Evolutionary conservation across 2,888 invertebrate genomes (phyloP), one percentile per base, ranked within the genome.

Genomic region (Orchestes rusci): DNA sequence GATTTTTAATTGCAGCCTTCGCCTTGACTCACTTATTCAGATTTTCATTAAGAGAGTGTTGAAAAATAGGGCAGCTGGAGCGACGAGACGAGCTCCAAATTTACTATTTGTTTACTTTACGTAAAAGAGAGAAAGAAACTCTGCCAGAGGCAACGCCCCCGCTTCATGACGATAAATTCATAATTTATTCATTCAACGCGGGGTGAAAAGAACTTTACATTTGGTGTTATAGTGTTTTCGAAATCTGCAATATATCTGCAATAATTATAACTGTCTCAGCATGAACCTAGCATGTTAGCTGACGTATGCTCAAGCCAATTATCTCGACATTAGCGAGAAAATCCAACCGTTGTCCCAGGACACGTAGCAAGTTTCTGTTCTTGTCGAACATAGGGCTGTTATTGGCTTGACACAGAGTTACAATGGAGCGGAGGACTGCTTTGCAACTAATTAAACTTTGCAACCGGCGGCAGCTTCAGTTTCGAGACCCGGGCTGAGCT

Each of bases 1-100:
- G 69, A 69, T 69, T 69, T 69, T 69, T 69, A 69, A 69, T 69
- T 69, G 69, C 69, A 69, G 63, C 68, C 69, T 69, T 69, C 66
- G 69, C 69, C 69, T 69, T 69, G 69, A 68, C 69, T 68, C 63
- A 68, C 65, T 69, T 52, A 48, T 51, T 66, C 60, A 61, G 65
- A 66, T 66, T 67, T 68, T 68, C 68, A 68, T 68, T 68, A 68
- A 51, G 51, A 42, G 46, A 44, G 50, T 44, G 50, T 50, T 50
- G 48, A 51, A 51, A 51, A 48, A 51, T 51, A 45, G 51, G 48
- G 48, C 51, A 42, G 34, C 37, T n/a, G n/a, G 51, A 51, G 42
- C 44, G 40, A 39, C 50, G 47, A 44, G 57, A 55, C 54, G 59
- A 57, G 55, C 53, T 53, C 57, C 58, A 59, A 58, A 62, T 59